Evolutionary conservation across 2,797 vertebrate genomes (phyloP).

Genomic region (Ptychadena robeensis): DNA sequence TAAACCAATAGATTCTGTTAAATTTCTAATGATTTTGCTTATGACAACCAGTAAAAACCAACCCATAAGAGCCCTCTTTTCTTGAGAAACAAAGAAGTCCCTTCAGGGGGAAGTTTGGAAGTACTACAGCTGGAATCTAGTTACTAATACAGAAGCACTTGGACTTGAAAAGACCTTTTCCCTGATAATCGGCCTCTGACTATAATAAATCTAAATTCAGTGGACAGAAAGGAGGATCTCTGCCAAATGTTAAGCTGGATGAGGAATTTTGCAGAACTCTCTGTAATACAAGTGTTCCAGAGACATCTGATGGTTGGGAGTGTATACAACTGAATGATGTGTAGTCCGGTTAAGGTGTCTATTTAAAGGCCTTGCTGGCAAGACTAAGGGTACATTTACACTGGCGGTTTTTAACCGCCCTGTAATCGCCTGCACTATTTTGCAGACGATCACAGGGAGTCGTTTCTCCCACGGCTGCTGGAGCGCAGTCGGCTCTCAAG

Average conservation of each 20-base stretch:
- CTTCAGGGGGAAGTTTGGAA: background rate
- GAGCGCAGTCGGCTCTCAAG: no score
- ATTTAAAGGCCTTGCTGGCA: background rate
- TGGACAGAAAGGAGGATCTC: background rate
- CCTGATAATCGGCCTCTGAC: background rate
- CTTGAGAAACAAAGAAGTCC: background rate
- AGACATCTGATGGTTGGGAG: background rate
- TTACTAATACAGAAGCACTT: background rate
- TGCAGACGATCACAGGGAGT: no score
- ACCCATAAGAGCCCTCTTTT: background rate
- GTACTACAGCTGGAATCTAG: background rate
- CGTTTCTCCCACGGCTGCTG: no score
- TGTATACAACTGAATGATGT: background rate
- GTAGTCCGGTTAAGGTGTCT: background rate
- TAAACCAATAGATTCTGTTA: no score
- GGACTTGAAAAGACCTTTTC: slow-evolving; percentile 1
- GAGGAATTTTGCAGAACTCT: background rate
- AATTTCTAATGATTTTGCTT: background rate
- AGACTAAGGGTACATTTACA: no score
- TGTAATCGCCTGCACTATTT: no score
- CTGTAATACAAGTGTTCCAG: background rate
- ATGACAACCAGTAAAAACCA: background rate
- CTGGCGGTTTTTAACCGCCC: no score
- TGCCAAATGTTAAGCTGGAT: background rate
- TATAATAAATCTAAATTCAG: background rate